phyloP scores from a whole-genome alignment of 2,888 invertebrate genomes.

The Hesperia comma region DNA sequence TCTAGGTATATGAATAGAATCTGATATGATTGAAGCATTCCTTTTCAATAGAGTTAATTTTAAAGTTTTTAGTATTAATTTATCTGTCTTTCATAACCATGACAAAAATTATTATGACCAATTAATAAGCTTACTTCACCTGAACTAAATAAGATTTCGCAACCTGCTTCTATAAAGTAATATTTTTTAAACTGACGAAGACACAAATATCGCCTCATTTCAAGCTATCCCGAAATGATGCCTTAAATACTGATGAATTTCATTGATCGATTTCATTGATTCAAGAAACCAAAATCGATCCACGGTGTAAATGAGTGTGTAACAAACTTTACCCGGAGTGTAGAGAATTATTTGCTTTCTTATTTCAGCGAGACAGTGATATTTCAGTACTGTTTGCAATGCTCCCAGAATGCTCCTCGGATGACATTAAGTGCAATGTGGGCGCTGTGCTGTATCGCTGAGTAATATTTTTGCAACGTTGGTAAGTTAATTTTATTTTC shows the following conservation, averaged over 20 bases:
- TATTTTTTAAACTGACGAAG: no score
- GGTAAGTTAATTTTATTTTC: slow-evolving; percentile 22
- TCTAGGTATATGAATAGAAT: no score
- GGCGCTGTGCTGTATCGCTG: slow-evolving; percentile 9
- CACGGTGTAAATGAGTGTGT: background rate
- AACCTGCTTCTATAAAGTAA: no score
- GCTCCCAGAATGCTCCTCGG: slow-evolving; percentile 8
- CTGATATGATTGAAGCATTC: no score
- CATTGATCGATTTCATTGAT: background rate
- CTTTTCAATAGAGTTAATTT: no score
- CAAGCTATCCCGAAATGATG: no score
- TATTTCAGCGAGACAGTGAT: slow-evolving; percentile 34
- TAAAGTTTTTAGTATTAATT: no score
- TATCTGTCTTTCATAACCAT: no score
- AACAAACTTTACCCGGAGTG: background rate
- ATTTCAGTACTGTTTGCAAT: slow-evolving; percentile 25
- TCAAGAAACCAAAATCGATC: background rate
- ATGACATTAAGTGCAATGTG: slow-evolving; percentile 34
- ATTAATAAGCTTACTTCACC: no score
- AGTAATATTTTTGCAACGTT: slow-evolving; percentile 13
- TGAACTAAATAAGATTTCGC: no score
- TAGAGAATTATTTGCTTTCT: slow-evolving; percentile 32
- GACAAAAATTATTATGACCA: no score
- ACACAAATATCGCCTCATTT: no score
- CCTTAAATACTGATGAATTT: background rate